phyloP scores from a whole-genome alignment of 2,113 vertebrate genomes.

The Piprites chloris region DNA sequence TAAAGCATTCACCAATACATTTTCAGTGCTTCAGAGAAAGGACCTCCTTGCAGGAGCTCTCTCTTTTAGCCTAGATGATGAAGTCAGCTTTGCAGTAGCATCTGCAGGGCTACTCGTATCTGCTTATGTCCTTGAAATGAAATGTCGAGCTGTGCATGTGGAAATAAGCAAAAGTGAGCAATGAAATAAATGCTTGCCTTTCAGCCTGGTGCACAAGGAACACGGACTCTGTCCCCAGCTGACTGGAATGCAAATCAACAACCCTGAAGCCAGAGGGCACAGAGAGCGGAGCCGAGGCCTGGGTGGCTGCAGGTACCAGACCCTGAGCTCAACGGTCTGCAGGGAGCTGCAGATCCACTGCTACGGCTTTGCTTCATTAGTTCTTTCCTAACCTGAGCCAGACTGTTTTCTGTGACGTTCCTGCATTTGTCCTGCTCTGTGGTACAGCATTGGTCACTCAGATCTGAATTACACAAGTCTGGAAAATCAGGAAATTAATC shows the following conservation, averaged over 20 bases:
- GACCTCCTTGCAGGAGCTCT: background rate
- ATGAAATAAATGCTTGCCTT: background rate
- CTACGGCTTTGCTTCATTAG: rapidly evolving
- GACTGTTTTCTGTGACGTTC: background rate
- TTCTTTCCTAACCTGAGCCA: background rate
- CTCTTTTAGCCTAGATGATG: background rate
- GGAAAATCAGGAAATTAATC: background rate
- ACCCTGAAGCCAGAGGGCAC: background rate
- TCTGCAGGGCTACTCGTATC: constrained; percentile 2
- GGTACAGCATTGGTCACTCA: background rate
- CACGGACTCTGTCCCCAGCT: background rate
- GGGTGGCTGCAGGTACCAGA: background rate
- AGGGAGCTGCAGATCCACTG: background rate
- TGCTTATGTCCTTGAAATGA: constrained; percentile 14
- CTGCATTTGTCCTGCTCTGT: background rate
- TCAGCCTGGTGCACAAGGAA: background rate
- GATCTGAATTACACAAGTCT: background rate
- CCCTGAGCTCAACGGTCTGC: background rate
- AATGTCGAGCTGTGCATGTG: background rate
- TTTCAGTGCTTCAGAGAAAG: background rate
- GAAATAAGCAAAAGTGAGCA: background rate
- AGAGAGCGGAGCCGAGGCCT: background rate
- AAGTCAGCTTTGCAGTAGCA: background rate
- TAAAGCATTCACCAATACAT: background rate
- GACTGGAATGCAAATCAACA: background rate